Conservation (phyloP, 2,888 invertebrate species). For the Callyntrura sp. region DNA sequence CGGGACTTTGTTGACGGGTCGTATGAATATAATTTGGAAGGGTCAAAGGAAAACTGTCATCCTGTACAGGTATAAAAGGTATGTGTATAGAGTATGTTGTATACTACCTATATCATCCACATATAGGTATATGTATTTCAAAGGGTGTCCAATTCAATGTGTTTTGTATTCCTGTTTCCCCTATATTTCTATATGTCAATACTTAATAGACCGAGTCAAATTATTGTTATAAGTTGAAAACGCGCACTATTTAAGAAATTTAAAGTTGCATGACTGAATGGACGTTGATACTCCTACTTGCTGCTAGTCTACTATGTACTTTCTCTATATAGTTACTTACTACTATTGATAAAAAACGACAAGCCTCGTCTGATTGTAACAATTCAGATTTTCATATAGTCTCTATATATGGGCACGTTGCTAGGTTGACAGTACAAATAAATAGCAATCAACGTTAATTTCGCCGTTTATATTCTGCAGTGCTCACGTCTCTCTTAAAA, state of each 20-base stretch:
- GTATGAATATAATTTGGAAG: not conserved
- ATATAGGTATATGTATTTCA: not conserved
- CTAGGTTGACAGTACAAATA: not conserved
- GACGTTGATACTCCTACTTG: not conserved
- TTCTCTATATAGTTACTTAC: not conserved
- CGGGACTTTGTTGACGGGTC: not conserved
- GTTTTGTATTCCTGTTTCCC: not conserved
- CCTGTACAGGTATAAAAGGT: not conserved
- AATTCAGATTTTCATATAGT: conserved; percentile 36
- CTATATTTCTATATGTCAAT: not conserved
- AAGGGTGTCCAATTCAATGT: not conserved
- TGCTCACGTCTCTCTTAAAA: conserved; percentile 25
- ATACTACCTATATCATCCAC: too few relatives aligned
- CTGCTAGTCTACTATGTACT: conserved; percentile 1
- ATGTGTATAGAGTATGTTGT: not conserved
- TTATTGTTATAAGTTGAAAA: conserved; percentile 32
- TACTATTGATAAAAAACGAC: conserved; percentile 48
- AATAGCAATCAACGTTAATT: not conserved
- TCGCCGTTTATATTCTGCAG: conserved; percentile 37
- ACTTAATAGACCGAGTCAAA: conserved; percentile 52
- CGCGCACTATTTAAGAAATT: not conserved
- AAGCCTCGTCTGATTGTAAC: conserved; percentile 73
- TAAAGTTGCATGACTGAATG: conserved; percentile 10
- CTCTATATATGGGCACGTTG: not conserved
- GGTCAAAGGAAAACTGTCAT: not conserved